Evolutionary conservation across 2,797 vertebrate genomes (phyloP).

Genomic region (Sternotherus odoratus): DNA sequence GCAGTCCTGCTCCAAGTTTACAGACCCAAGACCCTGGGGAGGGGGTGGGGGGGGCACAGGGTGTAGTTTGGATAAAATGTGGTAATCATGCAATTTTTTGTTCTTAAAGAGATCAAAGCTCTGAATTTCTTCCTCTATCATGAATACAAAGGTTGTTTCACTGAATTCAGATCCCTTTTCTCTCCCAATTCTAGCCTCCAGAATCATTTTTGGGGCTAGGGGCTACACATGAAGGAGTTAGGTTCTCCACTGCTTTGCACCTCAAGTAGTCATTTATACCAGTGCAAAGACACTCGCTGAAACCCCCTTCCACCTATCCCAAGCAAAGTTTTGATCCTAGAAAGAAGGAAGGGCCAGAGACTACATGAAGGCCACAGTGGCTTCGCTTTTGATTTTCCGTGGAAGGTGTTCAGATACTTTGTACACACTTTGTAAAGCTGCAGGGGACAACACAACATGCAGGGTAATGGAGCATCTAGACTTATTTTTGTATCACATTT

Average conservation of each 20-base stretch:
- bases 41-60: too few species aligned
- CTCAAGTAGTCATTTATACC: neutral
- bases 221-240: neutral
- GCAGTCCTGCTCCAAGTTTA: neutral
- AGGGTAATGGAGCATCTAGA: neutral
- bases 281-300: neutral
- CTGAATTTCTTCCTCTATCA: neutral
- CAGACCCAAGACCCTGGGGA: neutral
- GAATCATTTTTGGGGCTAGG: neutral
- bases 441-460: neutral
- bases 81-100: neutral
- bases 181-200: neutral
- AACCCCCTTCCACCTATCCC: neutral
- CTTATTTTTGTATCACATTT: neutral
- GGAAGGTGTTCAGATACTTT: neutral
- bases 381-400: neutral
- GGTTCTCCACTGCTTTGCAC: neutral
- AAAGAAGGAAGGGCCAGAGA: neutral
- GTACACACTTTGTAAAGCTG: neutral
- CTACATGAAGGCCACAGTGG: neutral
- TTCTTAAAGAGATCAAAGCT: neutral
- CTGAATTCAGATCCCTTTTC: neutral
- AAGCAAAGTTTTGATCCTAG: neutral
- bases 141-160: neutral
- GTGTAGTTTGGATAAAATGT: neutral